A percentile compares a stretch with the other conserved stretches of the same genome.
Evolutionary conservation across 2,888 invertebrate species (phyloP).

Genomic region (Dasysyrphus albostriatus): DNA sequence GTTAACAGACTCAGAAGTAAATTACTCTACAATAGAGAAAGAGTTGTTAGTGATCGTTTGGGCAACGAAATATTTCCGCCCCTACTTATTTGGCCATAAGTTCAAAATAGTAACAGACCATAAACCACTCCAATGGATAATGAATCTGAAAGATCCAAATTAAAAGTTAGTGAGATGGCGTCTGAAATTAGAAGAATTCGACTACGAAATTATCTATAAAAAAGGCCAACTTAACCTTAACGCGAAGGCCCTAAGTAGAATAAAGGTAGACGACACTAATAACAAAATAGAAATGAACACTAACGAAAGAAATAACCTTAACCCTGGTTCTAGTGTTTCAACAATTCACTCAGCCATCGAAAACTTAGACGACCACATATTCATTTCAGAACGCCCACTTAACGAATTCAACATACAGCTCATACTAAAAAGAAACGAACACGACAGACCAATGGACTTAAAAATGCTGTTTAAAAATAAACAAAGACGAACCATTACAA

Average conservation of each 20-base stretch:
- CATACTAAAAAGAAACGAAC: too few relatives aligned
- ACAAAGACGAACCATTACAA: slow-evolving; percentile 13
- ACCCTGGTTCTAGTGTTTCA: neutral
- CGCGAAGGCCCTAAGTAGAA: slow-evolving; percentile 67
- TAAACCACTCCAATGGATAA: too few relatives aligned
- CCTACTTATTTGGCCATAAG: too few relatives aligned
- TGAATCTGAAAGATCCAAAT: too few relatives aligned
- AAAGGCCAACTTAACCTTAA: slow-evolving; percentile 52
- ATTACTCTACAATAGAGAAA: slow-evolving; percentile 69
- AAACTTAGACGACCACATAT: slow-evolving; percentile 60
- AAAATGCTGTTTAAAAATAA: slow-evolving; percentile 60
- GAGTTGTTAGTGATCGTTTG: slow-evolving; percentile 60
- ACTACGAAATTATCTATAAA: slow-evolving; percentile 57
- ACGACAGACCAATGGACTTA: neutral
- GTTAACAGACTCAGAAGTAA: slow-evolving; percentile 33
- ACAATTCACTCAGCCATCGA: slow-evolving; percentile 69
- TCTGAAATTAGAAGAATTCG: too few relatives aligned
- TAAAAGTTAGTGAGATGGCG: too few relatives aligned
- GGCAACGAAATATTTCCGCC: too few relatives aligned
- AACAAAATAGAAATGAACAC: neutral
- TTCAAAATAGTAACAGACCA: too few relatives aligned
- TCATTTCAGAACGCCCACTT: too few relatives aligned
- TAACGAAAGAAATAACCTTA: neutral
- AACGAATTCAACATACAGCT: too few relatives aligned
- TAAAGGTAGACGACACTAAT: slow-evolving; percentile 13